Percentiles rank a stretch among this genome's conserved stretches.
Evolutionary conservation across 2,113 vertebrate species (phyloP).

Genomic region (Choloepus hoffmanni): DNA sequence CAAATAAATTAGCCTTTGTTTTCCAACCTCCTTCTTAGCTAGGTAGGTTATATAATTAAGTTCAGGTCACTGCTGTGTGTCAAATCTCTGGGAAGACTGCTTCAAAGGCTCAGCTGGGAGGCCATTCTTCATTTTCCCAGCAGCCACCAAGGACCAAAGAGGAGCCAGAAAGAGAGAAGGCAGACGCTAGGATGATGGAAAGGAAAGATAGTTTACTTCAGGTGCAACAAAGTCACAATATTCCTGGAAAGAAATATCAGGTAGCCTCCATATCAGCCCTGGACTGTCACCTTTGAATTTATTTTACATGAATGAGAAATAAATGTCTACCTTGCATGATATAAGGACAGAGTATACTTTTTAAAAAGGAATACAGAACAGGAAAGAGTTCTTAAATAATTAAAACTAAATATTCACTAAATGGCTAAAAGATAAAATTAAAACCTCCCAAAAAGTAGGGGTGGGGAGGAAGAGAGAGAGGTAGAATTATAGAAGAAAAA

Average conservation of each 20-base stretch:
- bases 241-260: too few species aligned
- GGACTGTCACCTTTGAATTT: background rate
- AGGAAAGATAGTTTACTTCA: background rate
- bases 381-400: conserved; percentile 32
- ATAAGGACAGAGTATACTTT: background rate
- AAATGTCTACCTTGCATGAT: background rate
- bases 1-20: background rate
- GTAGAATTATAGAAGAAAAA: background rate
- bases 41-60: background rate
- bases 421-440: conserved; percentile 29
- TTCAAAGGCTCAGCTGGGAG: background rate
- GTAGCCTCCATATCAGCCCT: background rate
- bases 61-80: background rate
- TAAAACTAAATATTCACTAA: background rate
- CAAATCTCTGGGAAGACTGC: background rate
- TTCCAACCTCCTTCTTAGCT: background rate
- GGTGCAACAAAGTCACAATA: too few species aligned
- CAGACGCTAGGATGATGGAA: background rate
- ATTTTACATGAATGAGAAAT: background rate
- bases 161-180: background rate
- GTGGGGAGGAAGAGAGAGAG: background rate
- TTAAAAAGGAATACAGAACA: background rate
- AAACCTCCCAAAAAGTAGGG: background rate
- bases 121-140: background rate
- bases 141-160: background rate